phyloP scores from a whole-genome alignment of 2,113 vertebrate genomes.

The Saguinus midas region DNA sequence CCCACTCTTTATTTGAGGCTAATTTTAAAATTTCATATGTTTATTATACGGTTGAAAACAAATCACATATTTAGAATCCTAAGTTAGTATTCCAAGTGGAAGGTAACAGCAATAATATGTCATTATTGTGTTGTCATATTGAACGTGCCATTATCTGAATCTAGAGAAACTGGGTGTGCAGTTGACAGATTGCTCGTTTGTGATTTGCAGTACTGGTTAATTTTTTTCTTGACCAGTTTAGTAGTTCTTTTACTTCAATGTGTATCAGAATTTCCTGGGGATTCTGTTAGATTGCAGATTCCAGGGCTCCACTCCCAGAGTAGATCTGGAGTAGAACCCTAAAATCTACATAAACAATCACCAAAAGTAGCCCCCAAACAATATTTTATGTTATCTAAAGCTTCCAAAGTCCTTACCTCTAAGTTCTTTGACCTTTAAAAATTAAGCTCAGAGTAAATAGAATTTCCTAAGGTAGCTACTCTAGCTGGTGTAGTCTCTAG shows the following conservation, averaged over 20 bases:
- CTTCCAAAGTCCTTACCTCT: neutral
- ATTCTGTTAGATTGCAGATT: neutral
- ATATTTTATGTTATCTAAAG: neutral
- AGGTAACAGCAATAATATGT: neutral
- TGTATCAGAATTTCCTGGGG: neutral
- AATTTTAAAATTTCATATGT: neutral
- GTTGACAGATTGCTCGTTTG: neutral
- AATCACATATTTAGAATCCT: constrained; percentile 7
- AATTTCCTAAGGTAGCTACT: neutral
- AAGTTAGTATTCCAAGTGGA: neutral
- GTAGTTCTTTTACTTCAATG: neutral
- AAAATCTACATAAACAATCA: neutral
- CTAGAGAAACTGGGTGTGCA: neutral
- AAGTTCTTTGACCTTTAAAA: neutral
- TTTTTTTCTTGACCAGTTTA: too few relatives aligned
- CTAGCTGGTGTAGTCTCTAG: neutral
- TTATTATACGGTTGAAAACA: neutral
- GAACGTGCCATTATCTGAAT: neutral
- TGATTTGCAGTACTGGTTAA: neutral
- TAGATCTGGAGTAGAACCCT: neutral
- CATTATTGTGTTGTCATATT: too few relatives aligned
- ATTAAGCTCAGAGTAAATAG: neutral
- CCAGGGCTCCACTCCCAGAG: neutral
- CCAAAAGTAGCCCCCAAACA: neutral
- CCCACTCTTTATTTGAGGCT: neutral